Evolutionary conservation across 2,113 vertebrate genomes (phyloP).

Genomic region (Panthera leo): DNA sequence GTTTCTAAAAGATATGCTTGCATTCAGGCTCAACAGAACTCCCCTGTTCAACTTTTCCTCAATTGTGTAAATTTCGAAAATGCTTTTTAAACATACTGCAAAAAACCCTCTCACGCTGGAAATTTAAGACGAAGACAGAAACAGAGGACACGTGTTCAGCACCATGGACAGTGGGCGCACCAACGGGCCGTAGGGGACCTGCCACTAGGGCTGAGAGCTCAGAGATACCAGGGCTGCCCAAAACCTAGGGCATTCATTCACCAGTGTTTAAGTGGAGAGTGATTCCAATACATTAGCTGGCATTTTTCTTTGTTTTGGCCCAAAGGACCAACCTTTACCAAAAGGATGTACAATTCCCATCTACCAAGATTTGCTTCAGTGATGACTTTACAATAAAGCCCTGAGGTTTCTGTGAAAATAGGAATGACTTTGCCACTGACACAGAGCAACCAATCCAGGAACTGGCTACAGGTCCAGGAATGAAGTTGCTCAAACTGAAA

Average conservation of each 20-base stretch:
- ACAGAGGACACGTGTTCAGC: background rate
- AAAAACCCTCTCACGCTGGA: background rate
- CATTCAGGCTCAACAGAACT: background rate
- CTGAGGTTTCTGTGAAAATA: background rate
- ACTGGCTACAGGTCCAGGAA: background rate
- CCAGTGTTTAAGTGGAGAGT: background rate
- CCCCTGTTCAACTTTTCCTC: background rate
- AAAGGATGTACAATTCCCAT: background rate
- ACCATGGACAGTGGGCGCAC: constrained; percentile 65
- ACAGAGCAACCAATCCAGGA: background rate
- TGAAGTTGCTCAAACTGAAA: background rate
- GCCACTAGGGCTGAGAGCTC: no score
- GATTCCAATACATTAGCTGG: background rate
- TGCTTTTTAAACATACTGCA: constrained; percentile 24
- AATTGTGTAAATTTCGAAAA: background rate
- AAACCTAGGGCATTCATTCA: background rate
- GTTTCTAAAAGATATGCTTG: constrained; percentile 14
- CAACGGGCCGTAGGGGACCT: fast-evolving
- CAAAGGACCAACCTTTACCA: background rate
- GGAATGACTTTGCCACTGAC: background rate
- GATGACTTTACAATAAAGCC: background rate
- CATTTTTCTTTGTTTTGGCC: background rate
- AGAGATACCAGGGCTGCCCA: fast-evolving
- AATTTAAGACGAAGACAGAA: background rate
- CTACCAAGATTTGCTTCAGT: constrained; percentile 9